phyloP scores from a whole-genome alignment of 2,113 vertebrate species.

The Oceanodroma tethys region DNA sequence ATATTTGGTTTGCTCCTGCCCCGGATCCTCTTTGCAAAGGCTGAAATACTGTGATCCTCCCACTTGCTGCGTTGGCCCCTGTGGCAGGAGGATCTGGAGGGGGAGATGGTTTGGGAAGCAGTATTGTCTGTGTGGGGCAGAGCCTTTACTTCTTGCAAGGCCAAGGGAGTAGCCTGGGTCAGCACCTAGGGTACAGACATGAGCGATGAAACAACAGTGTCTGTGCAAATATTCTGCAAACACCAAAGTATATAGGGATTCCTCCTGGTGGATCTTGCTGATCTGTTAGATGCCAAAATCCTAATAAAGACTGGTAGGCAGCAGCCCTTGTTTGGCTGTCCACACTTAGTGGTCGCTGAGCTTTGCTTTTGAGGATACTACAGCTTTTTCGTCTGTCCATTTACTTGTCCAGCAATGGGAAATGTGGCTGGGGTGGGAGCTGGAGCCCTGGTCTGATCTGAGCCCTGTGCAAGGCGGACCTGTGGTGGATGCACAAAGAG shows the following conservation, averaged over 20 bases:
- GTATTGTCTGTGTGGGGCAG: background rate
- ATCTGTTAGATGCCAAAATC: background rate
- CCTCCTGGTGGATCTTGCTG: background rate
- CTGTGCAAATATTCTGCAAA: background rate
- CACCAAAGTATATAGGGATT: background rate
- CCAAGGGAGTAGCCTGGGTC: background rate
- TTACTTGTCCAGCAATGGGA: background rate
- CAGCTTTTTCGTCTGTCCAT: background rate
- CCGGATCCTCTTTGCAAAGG: background rate
- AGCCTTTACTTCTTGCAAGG: background rate
- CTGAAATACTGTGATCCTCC: background rate
- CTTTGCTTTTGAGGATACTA: background rate
- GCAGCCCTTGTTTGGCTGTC: background rate
- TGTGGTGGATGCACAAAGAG: background rate
- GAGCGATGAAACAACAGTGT: background rate
- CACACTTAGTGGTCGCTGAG: fast-evolving
- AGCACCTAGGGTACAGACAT: background rate
- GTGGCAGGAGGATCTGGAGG: background rate
- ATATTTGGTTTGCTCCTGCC: background rate
- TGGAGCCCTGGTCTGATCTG: background rate
- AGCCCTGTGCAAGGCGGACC: background rate
- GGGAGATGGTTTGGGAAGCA: background rate
- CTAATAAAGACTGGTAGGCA: background rate
- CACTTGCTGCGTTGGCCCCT: background rate
- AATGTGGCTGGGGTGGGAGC: background rate